Conservation (phyloP, 2,113 vertebrate genomes). For the Sula dactylatra region DNA sequence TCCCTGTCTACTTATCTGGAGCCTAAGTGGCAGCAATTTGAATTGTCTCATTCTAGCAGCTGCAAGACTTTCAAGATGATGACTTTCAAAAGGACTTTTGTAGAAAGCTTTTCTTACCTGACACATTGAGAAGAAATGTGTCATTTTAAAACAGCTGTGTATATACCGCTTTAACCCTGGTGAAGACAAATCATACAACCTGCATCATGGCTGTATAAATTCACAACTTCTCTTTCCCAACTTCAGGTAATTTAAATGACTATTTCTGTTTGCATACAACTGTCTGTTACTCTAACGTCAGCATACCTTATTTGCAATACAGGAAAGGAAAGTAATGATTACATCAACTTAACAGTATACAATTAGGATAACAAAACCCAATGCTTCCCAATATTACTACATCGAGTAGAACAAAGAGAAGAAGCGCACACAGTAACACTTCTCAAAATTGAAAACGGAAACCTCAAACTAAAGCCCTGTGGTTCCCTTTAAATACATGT, state of each 20-base stretch:
- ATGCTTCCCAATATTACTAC: background rate
- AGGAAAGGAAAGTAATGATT: background rate
- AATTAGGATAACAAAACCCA: background rate
- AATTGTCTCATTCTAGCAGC: background rate
- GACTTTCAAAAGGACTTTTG: constrained; percentile 22
- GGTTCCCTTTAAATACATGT: background rate
- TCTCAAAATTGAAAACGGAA: background rate
- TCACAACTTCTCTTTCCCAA: background rate
- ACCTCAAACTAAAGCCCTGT: background rate
- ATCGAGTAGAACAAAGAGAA: background rate
- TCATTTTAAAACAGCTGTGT: constrained; percentile 34
- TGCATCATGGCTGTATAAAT: constrained; percentile 8
- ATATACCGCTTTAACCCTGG: constrained; percentile 1
- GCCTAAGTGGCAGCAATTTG: background rate
- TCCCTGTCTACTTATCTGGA: background rate
- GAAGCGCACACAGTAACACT: background rate
- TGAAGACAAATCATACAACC: background rate
- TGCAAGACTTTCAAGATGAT: background rate
- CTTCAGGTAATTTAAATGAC: background rate
- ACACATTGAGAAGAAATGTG: background rate
- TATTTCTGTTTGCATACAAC: background rate
- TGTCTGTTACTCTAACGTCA: background rate
- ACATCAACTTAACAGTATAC: background rate
- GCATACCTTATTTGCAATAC: background rate
- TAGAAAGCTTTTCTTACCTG: constrained; percentile 25